These are phyloP conservation scores for Trichogramma dendrolimi DNA, from an alignment of 2,888 invertebrate genomes.

Conservation along the genomic window DNA sequence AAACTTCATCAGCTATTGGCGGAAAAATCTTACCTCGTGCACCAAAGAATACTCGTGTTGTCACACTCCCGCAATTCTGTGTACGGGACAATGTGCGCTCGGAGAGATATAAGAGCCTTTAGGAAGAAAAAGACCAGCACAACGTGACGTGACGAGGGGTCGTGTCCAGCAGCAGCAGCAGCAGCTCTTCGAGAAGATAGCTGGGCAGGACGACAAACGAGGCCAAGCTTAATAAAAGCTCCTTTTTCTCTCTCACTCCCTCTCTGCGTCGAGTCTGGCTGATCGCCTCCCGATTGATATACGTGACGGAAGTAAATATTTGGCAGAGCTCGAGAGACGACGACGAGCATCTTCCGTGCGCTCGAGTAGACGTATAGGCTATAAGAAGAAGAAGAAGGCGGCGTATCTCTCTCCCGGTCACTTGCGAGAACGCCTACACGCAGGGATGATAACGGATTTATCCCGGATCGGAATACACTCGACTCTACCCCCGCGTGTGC, in stretches of 20 bases:
- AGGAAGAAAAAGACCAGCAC: neutral
- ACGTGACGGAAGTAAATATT: conserved; percentile 44
- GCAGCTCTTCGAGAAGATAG: conserved; percentile 17
- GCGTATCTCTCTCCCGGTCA: conserved; percentile 45
- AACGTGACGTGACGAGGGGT: neutral
- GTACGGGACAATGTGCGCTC: neutral
- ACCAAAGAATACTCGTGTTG: too few species aligned
- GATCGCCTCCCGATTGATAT: conserved; percentile 6
- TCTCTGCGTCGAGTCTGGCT: conserved; percentile 13
- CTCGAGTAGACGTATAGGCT: conserved; percentile 1
- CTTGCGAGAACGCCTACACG: conserved; percentile 39
- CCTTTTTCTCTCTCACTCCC: conserved; percentile 2
- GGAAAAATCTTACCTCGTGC: too few species aligned
- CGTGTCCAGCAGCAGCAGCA: conserved; percentile 20
- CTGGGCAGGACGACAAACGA: conserved; percentile 19
- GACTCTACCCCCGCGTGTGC: conserved; percentile 11
- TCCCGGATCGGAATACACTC: conserved; percentile 31
- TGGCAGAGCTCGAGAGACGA: conserved; percentile 36
- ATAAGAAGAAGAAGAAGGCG: neutral
- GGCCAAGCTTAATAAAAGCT: conserved; percentile 7
- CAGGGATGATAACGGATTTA: conserved; percentile 47
- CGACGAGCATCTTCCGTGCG: conserved; percentile 10
- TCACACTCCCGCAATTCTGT: too few species aligned
- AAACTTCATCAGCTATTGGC: too few species aligned
- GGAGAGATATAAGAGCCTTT: neutral